Percentiles rank a stretch among this genome's conserved stretches.
Evolutionary conservation across 2,888 invertebrate genomes (phyloP).

Genomic region (Oligia strigilis): DNA sequence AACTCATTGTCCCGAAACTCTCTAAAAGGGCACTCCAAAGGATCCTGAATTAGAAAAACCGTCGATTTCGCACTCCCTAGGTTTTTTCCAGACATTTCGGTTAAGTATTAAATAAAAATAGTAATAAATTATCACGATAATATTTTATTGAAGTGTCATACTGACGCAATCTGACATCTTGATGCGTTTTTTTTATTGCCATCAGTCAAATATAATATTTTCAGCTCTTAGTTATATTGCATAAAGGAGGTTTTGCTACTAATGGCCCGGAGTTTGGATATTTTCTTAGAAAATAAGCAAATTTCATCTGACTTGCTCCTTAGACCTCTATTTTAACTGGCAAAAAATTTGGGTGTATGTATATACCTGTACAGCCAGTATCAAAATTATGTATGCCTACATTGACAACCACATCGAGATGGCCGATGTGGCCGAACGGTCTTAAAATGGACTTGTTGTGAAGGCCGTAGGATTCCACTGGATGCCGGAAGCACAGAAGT

Average conservation of each 20-base stretch:
- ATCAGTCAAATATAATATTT: neutral
- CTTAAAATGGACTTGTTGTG: no score
- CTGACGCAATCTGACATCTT: neutral
- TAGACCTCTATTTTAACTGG: neutral
- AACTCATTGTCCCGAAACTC: conserved; percentile 85
- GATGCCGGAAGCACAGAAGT: no score
- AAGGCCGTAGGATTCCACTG: no score
- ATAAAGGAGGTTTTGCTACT: neutral
- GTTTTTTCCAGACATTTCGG: conserved; percentile 66
- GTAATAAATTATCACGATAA: neutral
- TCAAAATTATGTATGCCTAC: neutral
- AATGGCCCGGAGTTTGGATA: neutral
- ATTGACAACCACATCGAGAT: neutral
- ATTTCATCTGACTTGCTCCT: no score
- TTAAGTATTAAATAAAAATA: neutral
- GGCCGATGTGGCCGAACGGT: no score
- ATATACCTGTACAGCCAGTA: neutral
- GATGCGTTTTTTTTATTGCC: conserved; percentile 1
- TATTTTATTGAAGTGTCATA: conserved; percentile 16
- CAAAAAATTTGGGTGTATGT: neutral
- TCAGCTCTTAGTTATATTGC: neutral
- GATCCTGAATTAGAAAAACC: conserved; percentile 66
- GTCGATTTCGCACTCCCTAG: conserved; percentile 60
- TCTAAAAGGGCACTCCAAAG: conserved; percentile 83
- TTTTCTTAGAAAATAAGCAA: neutral